phyloP scores from a whole-genome alignment of 2,113 vertebrate species.

The Atrichornis clamosus region DNA sequence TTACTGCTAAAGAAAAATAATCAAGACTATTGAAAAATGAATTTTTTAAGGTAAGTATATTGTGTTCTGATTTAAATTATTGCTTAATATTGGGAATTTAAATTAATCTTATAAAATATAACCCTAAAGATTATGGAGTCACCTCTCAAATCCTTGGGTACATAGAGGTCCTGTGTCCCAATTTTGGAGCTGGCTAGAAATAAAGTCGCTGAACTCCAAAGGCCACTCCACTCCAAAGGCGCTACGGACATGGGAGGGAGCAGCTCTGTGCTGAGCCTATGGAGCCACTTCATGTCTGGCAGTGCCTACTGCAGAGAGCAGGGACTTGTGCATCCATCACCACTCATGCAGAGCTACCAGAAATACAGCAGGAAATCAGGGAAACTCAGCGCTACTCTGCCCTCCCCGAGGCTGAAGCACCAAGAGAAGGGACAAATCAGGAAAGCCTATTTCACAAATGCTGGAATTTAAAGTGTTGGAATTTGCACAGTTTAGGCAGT shows the following conservation, averaged over 20 bases:
- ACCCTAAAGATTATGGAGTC: background rate
- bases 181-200: background rate
- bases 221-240: fast-evolving
- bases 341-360: background rate
- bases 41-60: background rate
- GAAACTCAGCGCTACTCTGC: background rate
- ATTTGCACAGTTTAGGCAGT: background rate
- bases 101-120: background rate
- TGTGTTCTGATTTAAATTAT: background rate
- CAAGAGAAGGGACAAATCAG: background rate
- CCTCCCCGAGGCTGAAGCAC: background rate
- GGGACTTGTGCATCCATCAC: background rate
- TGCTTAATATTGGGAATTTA: background rate
- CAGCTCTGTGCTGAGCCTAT: background rate
- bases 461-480: background rate
- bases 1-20: background rate
- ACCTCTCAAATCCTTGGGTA: background rate
- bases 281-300: background rate
- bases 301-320: background rate
- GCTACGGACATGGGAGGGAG: fast-evolving
- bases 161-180: background rate
- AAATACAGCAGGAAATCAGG: background rate
- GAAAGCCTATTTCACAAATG: background rate
- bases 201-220: background rate
- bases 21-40: background rate